These are phyloP conservation scores for Mesocricetus auratus DNA, from an alignment of 2,113 vertebrate species.

Conservation along the genomic window DNA sequence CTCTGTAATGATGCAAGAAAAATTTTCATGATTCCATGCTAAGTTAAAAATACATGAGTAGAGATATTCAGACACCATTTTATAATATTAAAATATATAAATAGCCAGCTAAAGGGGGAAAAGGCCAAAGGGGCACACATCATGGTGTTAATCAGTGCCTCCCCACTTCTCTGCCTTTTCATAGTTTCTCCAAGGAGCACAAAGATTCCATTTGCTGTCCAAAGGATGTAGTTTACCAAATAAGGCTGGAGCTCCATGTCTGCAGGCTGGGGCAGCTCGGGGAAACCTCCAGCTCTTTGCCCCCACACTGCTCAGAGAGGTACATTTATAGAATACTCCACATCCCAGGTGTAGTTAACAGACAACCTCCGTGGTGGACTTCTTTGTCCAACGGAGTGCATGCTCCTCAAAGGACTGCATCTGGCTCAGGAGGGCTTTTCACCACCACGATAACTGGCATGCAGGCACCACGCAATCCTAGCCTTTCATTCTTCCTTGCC, in stretches of 20 bases:
- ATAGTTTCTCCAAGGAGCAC: not conserved
- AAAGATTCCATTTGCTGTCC: not conserved
- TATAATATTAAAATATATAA: slow-evolving; percentile 53
- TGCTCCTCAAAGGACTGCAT: not conserved
- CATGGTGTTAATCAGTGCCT: not conserved
- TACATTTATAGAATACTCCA: fast-evolving
- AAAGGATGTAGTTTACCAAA: not conserved
- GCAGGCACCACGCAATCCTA: fast-evolving
- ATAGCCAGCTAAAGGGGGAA: not conserved
- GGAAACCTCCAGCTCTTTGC: not conserved
- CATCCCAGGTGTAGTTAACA: not conserved
- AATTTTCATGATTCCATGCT: not conserved
- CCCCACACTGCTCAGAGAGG: not conserved
- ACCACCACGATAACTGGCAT: not conserved
- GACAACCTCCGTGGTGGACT: not conserved
- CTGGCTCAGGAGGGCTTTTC: not conserved
- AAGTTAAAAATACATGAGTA: slow-evolving; percentile 60
- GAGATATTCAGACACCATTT: slow-evolving; percentile 39
- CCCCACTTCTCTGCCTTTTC: not conserved
- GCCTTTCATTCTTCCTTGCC: too few species aligned
- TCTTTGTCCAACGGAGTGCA: not conserved
- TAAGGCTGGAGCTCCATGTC: not conserved
- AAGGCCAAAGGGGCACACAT: not conserved
- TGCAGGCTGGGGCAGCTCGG: not conserved
- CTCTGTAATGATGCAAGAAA: not conserved